Base-by-base conservation (phyloP, 2,888 invertebrate species). In the Papilio demoleus region DNA sequence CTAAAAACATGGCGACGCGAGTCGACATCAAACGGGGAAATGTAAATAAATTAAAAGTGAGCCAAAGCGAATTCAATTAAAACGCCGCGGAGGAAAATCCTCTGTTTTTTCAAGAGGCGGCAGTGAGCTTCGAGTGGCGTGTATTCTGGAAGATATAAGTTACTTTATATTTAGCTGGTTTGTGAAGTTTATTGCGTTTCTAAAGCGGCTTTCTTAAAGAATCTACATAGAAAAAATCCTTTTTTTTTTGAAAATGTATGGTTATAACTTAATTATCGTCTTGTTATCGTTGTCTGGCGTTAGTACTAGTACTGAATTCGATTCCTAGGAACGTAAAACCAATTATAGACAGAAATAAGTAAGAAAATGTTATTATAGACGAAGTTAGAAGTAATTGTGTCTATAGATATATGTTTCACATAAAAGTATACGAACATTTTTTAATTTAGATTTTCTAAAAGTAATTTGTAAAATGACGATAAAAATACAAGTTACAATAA, bases 31-130 rank as follows among this genome's bases (percentile, higher is more conserved):
- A 90, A 90, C 88, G 80, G 84, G 81, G 80, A 82, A 82, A 83
- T 80, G 85, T 82, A 87, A 90, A 90, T 88, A 90, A 90, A 90
- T 90, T 88, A 88, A 90, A 90, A 87, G 79, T 83, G 81, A 78
- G 81, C 84, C 82, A 78, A 86, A 88, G 83, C 84, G 84, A 88
- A 90, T 91, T 87, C 86, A 88, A 90, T 90, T 90, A 89, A 83
- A 83, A 81, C 79, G 75, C 77, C 81, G 83, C 79, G 78, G 86
- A 81, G 85, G 84, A 84, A 86, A 84, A 81, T 77, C 75, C 77
- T 72, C 75, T 66, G 68, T 73, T 65, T 68, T 68, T 68, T 64
- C 22, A 14, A 47, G 36, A 34, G 24, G 38, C 58, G 34, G 8
- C 47, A 59, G 17, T 27, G 47, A 50, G 63, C 36, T 59, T 64